Evolutionary conservation across 2,113 vertebrate genomes (phyloP).

Genomic region (Patagioenas fasciata): DNA sequence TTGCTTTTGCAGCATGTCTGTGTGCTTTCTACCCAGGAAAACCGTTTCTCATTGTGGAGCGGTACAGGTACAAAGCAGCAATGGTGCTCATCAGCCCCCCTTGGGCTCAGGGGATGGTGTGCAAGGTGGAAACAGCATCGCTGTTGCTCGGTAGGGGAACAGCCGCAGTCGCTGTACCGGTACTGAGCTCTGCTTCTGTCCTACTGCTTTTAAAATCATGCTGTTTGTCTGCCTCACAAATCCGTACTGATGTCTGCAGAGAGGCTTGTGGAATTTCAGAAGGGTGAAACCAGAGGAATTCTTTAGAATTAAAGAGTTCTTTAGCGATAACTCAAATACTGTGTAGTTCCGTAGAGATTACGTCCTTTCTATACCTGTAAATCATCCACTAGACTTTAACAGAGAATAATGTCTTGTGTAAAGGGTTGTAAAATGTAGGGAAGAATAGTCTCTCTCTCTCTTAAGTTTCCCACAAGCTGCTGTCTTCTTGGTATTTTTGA

Average conservation of each 20-base stretch:
- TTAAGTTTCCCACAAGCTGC: neutral
- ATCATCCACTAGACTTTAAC: neutral
- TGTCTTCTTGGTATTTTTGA: neutral
- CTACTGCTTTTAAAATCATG: neutral
- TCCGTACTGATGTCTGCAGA: neutral
- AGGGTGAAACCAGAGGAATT: neutral
- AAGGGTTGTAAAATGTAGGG: neutral
- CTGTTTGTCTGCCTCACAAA: neutral
- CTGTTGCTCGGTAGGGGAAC: neutral
- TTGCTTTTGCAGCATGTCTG: neutral
- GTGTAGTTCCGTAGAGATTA: neutral
- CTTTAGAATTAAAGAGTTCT: neutral
- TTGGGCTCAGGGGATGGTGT: neutral
- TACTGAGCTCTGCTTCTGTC: neutral
- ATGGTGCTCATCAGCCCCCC: neutral
- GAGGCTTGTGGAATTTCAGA: neutral
- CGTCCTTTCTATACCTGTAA: neutral
- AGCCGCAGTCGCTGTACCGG: neutral
- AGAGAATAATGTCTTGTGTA: neutral
- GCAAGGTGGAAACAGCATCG: neutral
- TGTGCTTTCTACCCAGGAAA: neutral
- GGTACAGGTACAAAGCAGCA: neutral
- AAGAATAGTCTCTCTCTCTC: neutral
- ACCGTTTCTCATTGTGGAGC: neutral
- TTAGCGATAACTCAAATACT: neutral